Conservation (phyloP, 37 sponge, comb jelly and placozoan genomes). For the Lycopodina hypogea region DNA sequence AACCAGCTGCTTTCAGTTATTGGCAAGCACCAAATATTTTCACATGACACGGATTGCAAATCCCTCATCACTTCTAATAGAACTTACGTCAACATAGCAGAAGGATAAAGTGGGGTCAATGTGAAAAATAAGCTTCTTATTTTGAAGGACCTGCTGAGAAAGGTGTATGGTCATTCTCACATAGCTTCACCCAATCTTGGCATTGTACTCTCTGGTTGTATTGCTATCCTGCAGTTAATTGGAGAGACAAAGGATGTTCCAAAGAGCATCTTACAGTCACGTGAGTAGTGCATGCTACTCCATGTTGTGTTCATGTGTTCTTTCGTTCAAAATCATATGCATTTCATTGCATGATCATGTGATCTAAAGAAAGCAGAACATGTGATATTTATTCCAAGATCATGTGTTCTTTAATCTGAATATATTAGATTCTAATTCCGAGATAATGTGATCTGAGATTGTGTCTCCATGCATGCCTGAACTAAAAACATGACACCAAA, state of each 20-base stretch:
- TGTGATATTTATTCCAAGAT: no score
- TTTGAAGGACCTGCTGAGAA: background rate
- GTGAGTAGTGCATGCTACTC: background rate
- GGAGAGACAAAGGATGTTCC: background rate
- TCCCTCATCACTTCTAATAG: background rate
- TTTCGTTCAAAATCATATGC: no score
- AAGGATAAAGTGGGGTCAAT: no score
- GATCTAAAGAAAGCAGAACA: no score
- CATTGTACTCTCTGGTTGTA: slow-evolving; percentile 28
- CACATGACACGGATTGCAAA: background rate
- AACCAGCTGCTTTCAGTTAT: slow-evolving; percentile 1
- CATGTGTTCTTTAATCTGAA: background rate
- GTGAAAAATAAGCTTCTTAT: no score
- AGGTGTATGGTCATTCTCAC: background rate
- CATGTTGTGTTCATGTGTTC: background rate
- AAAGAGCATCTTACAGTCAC: slow-evolving; percentile 16
- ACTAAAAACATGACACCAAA: no score
- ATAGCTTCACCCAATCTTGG: slow-evolving; percentile 12
- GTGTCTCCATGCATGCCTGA: no score
- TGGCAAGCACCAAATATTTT: background rate
- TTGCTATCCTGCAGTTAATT: slow-evolving; percentile 23
- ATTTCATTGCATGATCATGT: no score
- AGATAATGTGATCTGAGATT: background rate
- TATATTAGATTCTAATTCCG: no score
- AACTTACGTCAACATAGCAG: no score